Percentiles rank a stretch among this genome's conserved stretches.
phyloP scores from a whole-genome alignment of 2,888 invertebrate genomes.

The Trachelus tabidus region DNA sequence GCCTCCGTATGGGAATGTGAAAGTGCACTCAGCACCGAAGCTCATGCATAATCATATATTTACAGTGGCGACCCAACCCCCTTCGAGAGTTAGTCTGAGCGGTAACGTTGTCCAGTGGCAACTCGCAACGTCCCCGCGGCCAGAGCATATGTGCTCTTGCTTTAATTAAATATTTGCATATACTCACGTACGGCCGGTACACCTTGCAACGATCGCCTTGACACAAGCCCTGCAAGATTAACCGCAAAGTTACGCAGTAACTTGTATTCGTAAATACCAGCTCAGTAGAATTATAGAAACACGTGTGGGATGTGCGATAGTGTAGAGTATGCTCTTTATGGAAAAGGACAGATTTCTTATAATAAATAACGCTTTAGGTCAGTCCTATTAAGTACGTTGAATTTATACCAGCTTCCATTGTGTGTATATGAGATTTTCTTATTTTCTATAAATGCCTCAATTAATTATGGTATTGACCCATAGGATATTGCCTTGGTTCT shows the following conservation, averaged over 20 bases:
- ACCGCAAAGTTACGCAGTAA: background rate
- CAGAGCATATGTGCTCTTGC: constrained; percentile 42
- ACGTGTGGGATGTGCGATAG: background rate
- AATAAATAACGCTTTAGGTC: background rate
- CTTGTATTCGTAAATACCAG: background rate
- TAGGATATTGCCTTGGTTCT: background rate
- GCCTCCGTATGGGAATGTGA: constrained; percentile 40
- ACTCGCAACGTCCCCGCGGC: constrained; percentile 10
- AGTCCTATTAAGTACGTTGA: background rate
- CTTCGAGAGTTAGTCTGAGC: background rate
- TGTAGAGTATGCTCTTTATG: background rate
- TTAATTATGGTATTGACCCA: background rate
- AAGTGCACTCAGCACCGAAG: constrained; percentile 55
- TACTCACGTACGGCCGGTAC: constrained; percentile 29
- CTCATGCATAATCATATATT: constrained; percentile 63
- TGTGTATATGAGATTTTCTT: background rate
- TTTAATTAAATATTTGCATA: constrained; percentile 62
- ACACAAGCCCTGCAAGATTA: background rate
- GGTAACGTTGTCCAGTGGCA: background rate
- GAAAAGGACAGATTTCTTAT: background rate
- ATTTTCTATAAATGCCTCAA: background rate
- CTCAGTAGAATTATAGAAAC: background rate
- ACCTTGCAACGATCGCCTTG: background rate
- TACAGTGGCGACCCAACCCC: constrained; percentile 41
- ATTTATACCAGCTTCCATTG: too few species aligned